Percentiles rank a stretch among this genome's conserved stretches.
phyloP scores from a whole-genome alignment of 2,797 vertebrate species.

The Tragopan temminckii region DNA sequence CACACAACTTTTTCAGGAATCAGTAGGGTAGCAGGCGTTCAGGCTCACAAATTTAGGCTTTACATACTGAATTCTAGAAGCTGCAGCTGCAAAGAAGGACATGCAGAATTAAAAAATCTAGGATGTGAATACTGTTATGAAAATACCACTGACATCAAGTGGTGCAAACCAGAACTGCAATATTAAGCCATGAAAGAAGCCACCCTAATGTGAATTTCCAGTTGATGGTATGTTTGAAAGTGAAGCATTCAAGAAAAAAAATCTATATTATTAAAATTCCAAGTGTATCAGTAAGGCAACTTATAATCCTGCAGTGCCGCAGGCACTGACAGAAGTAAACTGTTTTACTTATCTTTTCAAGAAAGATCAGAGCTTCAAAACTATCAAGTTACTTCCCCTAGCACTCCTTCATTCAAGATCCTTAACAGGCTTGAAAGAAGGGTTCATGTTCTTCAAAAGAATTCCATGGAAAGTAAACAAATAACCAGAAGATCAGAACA shows the following conservation, averaged over 20 bases:
- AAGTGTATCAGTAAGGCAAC: not conserved
- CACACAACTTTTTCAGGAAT: not conserved
- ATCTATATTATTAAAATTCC: not conserved
- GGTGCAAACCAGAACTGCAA: slow-evolving; percentile 20
- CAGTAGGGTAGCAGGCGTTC: not conserved
- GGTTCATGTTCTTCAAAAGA: not conserved
- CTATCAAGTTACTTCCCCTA: not conserved
- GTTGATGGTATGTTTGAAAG: accelerated
- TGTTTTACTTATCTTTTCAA: not conserved
- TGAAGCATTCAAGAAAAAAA: not conserved
- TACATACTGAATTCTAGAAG: not conserved
- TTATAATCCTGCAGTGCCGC: not conserved
- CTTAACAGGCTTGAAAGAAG: not conserved
- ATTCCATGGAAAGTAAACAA: not conserved
- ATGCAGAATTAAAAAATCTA: not conserved
- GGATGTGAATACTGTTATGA: not conserved
- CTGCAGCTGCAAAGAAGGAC: not conserved
- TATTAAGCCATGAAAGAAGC: not conserved
- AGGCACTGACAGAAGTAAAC: not conserved
- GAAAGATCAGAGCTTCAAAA: not conserved
- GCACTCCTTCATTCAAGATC: not conserved
- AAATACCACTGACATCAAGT: slow-evolving; percentile 50
- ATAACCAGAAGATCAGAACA: not conserved
- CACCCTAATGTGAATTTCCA: accelerated
- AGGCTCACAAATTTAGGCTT: not conserved